A percentile compares a stretch with the other conserved stretches of the same genome.
These are phyloP conservation scores for Onychomys arenicola DNA, from an alignment of 2,797 vertebrate genomes.

Conservation along the genomic window DNA sequence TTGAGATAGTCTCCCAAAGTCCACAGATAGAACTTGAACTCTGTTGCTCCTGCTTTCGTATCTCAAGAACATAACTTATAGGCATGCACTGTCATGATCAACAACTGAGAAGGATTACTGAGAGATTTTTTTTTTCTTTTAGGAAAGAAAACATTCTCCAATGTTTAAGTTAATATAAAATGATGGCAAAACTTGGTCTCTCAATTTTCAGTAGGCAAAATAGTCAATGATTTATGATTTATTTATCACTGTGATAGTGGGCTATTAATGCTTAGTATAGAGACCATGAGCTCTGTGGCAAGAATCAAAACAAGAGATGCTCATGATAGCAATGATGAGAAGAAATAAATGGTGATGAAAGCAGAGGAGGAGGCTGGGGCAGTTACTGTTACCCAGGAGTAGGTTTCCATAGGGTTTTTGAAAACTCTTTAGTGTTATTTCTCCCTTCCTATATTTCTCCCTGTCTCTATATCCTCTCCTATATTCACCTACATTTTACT, in stretches of 20 bases:
- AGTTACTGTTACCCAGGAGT: not conserved
- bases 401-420: not conserved
- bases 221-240: too few relatives aligned
- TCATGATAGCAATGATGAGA: not conserved
- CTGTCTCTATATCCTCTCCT: not conserved
- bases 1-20: not conserved
- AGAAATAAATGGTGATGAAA: not conserved
- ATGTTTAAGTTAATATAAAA: not conserved
- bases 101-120: not conserved
- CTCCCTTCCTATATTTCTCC: not conserved
- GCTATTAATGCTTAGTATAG: not conserved
- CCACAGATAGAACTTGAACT: not conserved
- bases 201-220: too few relatives aligned
- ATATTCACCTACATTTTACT: too few relatives aligned
- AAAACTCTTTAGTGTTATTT: not conserved
- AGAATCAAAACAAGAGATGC: not conserved
- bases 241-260: too few relatives aligned
- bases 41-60: not conserved
- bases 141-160: not conserved
- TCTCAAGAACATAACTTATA: not conserved
- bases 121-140: not conserved
- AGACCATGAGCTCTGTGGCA: not conserved
- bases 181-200: not conserved
- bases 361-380: too few relatives aligned
- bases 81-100: not conserved